Conservation (phyloP, 2,888 invertebrate genomes). For the Pristionchus arcanus region DNA sequence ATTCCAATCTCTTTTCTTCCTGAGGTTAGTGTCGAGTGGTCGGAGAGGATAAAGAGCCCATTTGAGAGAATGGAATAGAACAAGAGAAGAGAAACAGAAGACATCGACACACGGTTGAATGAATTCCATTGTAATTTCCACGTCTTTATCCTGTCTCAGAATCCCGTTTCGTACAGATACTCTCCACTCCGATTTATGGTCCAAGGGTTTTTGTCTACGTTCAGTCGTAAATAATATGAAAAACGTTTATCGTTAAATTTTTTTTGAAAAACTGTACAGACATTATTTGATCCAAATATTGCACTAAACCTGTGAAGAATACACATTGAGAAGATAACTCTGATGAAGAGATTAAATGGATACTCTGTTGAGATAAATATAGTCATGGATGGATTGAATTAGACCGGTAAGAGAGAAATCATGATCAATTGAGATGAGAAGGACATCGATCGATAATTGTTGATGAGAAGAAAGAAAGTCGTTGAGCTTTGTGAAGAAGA, state of each 20-base stretch:
- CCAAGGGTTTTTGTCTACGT: no score
- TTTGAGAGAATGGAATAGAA: slow-evolving; percentile 8
- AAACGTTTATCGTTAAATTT: not conserved
- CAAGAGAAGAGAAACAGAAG: not conserved
- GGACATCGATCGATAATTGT: slow-evolving; percentile 28
- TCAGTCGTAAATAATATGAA: not conserved
- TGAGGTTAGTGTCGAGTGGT: slow-evolving; percentile 8
- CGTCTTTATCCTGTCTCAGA: not conserved
- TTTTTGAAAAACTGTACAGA: not conserved
- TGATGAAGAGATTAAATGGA: not conserved
- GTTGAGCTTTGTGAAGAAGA: slow-evolving; percentile 67
- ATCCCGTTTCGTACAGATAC: no score
- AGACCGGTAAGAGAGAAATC: not conserved
- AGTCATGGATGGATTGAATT: not conserved
- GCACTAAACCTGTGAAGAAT: not conserved
- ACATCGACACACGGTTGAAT: slow-evolving; percentile 1
- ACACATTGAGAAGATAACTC: not conserved
- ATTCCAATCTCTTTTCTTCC: slow-evolving; percentile 21
- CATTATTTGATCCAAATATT: not conserved
- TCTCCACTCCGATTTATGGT: no score
- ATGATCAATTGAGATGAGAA: not conserved
- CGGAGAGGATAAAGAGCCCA: slow-evolving; percentile 10
- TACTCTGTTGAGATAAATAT: not conserved
- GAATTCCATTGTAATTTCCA: not conserved
- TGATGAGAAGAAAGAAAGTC: slow-evolving; percentile 61